Percentiles rank a stretch among this genome's conserved stretches.
Conservation (phyloP, 2,797 vertebrate species). For the Halcyon leucocephala region DNA sequence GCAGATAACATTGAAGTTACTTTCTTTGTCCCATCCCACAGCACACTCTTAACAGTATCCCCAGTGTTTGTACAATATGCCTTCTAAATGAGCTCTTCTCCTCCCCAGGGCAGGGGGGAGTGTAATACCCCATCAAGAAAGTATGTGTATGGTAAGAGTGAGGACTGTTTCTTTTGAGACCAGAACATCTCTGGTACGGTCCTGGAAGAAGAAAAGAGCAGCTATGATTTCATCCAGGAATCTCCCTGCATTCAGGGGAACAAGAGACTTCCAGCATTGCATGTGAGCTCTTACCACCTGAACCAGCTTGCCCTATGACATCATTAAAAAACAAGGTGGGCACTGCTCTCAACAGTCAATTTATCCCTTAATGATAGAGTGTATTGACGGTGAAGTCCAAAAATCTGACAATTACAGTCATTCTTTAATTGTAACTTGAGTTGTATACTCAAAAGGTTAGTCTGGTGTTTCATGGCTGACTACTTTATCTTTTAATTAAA, state of each 20-base stretch:
- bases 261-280: not conserved
- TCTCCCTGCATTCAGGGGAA: not conserved
- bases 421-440: conserved; percentile 33
- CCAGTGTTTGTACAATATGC: not conserved
- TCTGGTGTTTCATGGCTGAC: conserved; percentile 7
- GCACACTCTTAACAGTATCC: not conserved
- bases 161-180: not conserved
- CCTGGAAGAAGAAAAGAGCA: not conserved
- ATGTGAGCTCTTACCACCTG: not conserved
- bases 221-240: not conserved
- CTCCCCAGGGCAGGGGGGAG: not conserved
- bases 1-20: not conserved
- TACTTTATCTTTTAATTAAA: conserved; percentile 60
- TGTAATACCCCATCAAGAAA: not conserved
- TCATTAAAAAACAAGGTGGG: not conserved
- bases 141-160: not conserved
- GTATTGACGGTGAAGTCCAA: not conserved
- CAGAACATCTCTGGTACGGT: not conserved
- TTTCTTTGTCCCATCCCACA: not conserved
- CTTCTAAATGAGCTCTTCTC: not conserved
- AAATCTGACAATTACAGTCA: conserved; percentile 11
- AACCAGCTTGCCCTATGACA: not conserved
- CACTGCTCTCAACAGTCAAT: not conserved
- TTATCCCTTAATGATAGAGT: not conserved
- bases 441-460: conserved; percentile 17